These are phyloP conservation scores for Cromileptes altivelis DNA, from an alignment of 2,113 vertebrate species.

Conservation along the genomic window DNA sequence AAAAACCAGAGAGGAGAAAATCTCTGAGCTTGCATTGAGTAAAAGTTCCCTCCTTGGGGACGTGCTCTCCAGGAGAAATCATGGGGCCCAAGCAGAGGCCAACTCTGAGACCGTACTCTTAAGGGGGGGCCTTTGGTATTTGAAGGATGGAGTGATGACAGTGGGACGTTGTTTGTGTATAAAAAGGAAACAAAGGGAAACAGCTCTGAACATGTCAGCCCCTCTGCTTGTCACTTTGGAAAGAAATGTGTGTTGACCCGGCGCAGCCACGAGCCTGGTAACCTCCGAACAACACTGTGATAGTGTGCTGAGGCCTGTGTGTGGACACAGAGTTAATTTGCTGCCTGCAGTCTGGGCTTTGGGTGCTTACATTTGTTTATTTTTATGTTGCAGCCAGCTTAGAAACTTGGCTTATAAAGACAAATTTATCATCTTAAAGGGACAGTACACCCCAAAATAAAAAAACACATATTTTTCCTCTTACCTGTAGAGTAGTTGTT, in stretches of 20 bases:
- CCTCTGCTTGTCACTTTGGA: conserved; percentile 63
- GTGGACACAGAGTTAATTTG: conserved; percentile 8
- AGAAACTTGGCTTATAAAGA: no score
- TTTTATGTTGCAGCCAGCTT: conserved; percentile 12
- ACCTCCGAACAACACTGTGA: conserved; percentile 55
- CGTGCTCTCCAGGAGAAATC: conserved; percentile 53
- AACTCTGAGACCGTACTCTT: conserved; percentile 42
- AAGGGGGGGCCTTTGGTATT: conserved; percentile 72
- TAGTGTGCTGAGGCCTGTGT: conserved; percentile 41
- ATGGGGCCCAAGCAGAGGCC: conserved; percentile 59
- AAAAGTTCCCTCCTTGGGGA: conserved; percentile 61
- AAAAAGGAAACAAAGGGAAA: conserved; percentile 78
- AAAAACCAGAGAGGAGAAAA: conserved; percentile 33
- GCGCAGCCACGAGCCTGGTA: conserved; percentile 51
- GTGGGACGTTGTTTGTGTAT: conserved; percentile 80
- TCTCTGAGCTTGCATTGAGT: conserved; percentile 32
- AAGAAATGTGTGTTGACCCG: conserved; percentile 70
- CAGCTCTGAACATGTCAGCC: conserved; percentile 77
- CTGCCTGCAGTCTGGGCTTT: conserved; percentile 20
- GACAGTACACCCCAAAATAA: no score
- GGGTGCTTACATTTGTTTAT: conserved; percentile 20
- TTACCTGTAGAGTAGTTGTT: no score
- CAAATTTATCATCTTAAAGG: background rate
- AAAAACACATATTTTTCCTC: no score
- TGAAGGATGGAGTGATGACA: conserved; percentile 84